Evolutionary conservation across 2,113 vertebrate species (phyloP).

Genomic region (Columba livia): DNA sequence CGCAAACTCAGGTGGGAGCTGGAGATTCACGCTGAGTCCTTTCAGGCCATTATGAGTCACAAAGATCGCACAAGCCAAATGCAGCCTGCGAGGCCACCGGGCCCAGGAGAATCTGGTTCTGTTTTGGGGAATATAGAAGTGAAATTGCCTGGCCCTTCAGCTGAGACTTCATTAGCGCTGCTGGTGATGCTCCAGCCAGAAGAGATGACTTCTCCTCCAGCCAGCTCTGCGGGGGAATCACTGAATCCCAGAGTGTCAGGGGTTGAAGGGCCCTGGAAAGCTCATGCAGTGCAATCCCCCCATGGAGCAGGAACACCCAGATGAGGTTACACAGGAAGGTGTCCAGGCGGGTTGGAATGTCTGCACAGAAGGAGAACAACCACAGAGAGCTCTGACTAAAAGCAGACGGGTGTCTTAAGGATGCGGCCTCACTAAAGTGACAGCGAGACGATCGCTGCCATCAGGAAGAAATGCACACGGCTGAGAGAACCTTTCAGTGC

Average conservation of each 20-base stretch:
- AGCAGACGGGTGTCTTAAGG: background rate
- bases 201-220: background rate
- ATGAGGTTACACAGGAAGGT: too few species aligned
- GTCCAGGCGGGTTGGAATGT: too few species aligned
- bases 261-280: too few species aligned
- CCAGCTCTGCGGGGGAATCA: background rate
- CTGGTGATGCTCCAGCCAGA: background rate
- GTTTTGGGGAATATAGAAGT: background rate
- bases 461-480: accelerated
- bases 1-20: background rate
- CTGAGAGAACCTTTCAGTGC: background rate
- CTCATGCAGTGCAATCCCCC: too few species aligned
- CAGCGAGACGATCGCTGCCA: background rate
- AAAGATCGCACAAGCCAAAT: background rate
- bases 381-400: background rate
- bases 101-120: background rate
- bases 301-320: too few species aligned
- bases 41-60: background rate
- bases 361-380: background rate
- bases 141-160: background rate
- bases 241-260: too few species aligned
- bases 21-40: background rate
- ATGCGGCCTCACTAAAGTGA: background rate
- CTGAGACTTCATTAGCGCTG: background rate
- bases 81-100: background rate